Percentiles rank a stretch among this genome's conserved stretches.
Conservation (phyloP, 2,113 vertebrate species). For the Arizona elegans region DNA sequence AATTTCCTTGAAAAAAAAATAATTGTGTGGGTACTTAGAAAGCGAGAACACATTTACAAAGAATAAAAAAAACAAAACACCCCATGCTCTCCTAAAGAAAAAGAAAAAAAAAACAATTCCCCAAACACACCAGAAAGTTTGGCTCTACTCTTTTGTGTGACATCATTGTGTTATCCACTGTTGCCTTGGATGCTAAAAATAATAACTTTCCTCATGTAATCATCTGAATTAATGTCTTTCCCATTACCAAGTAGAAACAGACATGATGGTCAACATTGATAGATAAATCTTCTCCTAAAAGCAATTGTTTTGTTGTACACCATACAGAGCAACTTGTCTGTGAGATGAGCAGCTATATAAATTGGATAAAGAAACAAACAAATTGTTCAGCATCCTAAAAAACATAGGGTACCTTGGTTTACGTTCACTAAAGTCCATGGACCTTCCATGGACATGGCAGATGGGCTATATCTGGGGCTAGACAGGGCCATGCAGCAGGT, state of each 20-base stretch:
- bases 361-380: not conserved
- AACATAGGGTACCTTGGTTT: not conserved
- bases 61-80: not conserved
- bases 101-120: not conserved
- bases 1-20: not conserved
- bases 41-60: not conserved
- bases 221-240: not conserved
- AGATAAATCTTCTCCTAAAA: not conserved
- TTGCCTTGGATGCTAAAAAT: not conserved
- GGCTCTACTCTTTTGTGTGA: not conserved
- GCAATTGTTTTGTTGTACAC: not conserved
- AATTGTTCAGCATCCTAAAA: not conserved
- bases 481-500: not conserved
- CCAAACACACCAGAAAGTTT: not conserved
- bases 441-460: not conserved
- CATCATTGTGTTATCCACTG: not conserved
- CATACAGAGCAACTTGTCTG: not conserved
- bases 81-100: not conserved
- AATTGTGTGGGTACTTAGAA: not conserved
- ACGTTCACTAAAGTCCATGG: not conserved
- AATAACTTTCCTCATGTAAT: not conserved
- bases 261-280: not conserved
- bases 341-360: not conserved
- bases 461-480: not conserved
- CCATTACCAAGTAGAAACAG: not conserved